phyloP scores from a whole-genome alignment of 2,797 vertebrate genomes.

The Hemibagrus guttatus region DNA sequence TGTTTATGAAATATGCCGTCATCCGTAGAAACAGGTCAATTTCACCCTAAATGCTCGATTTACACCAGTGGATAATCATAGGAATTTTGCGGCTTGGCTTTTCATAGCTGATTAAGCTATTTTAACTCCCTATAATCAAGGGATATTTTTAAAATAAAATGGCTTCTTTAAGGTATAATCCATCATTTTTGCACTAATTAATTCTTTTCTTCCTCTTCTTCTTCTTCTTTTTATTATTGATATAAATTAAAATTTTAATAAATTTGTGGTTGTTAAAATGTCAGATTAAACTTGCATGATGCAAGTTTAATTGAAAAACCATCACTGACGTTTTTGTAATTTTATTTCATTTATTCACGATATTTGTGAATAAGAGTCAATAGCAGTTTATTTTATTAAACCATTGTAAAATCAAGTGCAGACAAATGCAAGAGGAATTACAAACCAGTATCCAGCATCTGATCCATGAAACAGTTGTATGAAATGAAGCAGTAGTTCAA shows the following conservation, averaged over 20 bases:
- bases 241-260: background rate
- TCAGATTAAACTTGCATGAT: background rate
- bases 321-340: background rate
- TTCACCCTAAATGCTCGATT: too few species aligned
- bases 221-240: background rate
- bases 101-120: background rate
- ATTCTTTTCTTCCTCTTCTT: too few species aligned
- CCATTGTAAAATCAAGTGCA: background rate
- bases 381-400: background rate
- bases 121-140: background rate
- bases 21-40: background rate
- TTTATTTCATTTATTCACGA: background rate
- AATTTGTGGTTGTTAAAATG: background rate
- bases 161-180: background rate
- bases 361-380: background rate
- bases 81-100: background rate
- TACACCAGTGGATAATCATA: background rate
- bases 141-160: background rate
- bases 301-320: background rate
- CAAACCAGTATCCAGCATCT: background rate
- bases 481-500: background rate
- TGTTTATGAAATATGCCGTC: background rate
- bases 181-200: background rate
- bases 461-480: background rate
- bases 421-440: background rate